These are phyloP conservation scores for Morelia viridis DNA, from an alignment of 2,797 vertebrate species.

Conservation along the genomic window DNA sequence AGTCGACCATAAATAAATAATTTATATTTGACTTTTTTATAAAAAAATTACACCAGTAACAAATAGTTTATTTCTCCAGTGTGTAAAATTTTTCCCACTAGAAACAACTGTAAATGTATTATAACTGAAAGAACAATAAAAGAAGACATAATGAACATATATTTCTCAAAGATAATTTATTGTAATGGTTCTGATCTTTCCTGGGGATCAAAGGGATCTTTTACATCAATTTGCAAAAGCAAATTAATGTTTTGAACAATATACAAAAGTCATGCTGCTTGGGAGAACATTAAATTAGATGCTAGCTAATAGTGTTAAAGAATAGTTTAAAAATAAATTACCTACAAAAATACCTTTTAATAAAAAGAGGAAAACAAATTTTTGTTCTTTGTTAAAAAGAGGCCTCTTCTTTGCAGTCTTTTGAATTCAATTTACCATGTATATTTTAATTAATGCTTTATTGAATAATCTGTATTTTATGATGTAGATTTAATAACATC, in stretches of 20 bases:
- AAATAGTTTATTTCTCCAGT: conserved; percentile 43
- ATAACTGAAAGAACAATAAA: conserved; percentile 48
- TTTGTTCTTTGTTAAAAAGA: conserved; percentile 78
- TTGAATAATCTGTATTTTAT: conserved; percentile 80
- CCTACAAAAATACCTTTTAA: conserved; percentile 73
- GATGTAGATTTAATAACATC: conserved; percentile 83
- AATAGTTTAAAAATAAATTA: conserved; percentile 76
- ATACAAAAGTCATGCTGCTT: conserved; percentile 74
- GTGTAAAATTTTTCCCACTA: conserved; percentile 31
- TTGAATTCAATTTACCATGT: conserved; percentile 80
- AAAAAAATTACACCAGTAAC: conserved; percentile 28
- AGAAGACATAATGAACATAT: conserved; percentile 54
- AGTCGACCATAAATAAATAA: conserved; percentile 32
- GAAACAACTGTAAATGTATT: conserved; percentile 40
- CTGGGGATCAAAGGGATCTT: conserved; percentile 70
- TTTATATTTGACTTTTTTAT: background rate
- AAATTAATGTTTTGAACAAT: conserved; percentile 76
- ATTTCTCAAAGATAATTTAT: conserved; percentile 68
- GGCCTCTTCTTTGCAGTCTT: conserved; percentile 74
- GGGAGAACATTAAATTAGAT: conserved; percentile 75
- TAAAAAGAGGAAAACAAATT: conserved; percentile 71
- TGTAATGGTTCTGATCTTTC: conserved; percentile 70
- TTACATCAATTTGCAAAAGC: conserved; percentile 71
- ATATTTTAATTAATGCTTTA: conserved; percentile 91
- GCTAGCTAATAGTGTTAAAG: conserved; percentile 74